Evolutionary conservation across 2,888 invertebrate species (phyloP), one percentile per base, ranked within the genome.

Genomic region (Calliopum simillimum): DNA sequence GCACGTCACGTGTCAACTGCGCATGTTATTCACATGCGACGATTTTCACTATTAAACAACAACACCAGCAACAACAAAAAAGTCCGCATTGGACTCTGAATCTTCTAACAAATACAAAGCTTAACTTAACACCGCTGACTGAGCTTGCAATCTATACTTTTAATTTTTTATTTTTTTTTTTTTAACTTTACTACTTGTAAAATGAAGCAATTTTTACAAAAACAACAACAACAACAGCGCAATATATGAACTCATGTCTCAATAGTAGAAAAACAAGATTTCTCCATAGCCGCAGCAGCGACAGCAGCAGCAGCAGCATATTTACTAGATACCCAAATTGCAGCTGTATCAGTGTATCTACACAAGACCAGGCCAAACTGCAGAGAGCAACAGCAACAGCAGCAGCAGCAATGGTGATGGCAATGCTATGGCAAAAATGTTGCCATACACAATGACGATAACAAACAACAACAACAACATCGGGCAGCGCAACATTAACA

Each of bases 1-100:
- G 33, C 33, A 33, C 33, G 16, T 64, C 65, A 53, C 43, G 44
- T 65, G 53, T 65, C 43, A 21, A 65, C 23, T 55, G 65, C 65
- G 65, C 65, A 65, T 65, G 65, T 55, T 55, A 16, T 23, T 46
- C 19, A 41, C 43, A n/a, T 41, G 59, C 33, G 33, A 33, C 33
- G 8, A 6, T 33, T 33, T 33, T 33, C 33, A 33, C 33, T 33
- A 33, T 33, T 33, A 49, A 63, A 63, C 63, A 49, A 19, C n/a
- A n/a, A n/a, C n/a, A n/a, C n/a, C n/a, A n/a, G 8, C 33, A 33
- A 33, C 33, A 33, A 8, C 5, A 33, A 8, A 33, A 33, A 33
- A 33, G 33, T 33, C 8, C 8, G 51, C 47, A 33, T 23, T 49
- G 41, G 41, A 65, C 64, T 65, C 55, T 44, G 65, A 44, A 33